These are phyloP conservation scores for Drosophila obscura DNA, from an alignment of 1,140 invertebrate species.

Conservation along the genomic window DNA sequence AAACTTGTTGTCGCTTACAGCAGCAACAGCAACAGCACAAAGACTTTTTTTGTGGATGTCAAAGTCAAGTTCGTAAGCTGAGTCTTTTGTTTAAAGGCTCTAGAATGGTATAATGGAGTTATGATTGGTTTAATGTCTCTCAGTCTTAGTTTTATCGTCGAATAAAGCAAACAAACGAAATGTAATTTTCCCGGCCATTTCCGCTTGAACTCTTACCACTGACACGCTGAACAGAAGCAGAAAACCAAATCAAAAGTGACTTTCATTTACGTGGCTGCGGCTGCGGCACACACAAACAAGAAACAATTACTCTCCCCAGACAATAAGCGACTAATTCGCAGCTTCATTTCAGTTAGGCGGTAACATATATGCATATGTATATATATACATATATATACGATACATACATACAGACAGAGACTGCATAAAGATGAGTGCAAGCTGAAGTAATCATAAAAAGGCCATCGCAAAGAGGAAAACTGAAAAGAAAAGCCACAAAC, in stretches of 20 bases:
- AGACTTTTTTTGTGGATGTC: slow-evolving; percentile 44
- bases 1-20: slow-evolving; percentile 67
- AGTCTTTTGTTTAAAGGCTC: slow-evolving; percentile 62
- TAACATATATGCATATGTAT: slow-evolving; percentile 10
- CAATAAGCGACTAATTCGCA: slow-evolving; percentile 80
- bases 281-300: slow-evolving; percentile 54
- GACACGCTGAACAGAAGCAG: slow-evolving; percentile 44
- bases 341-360: slow-evolving; percentile 44
- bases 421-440: slow-evolving; percentile 53
- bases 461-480: slow-evolving; percentile 73
- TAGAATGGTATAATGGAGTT: slow-evolving; percentile 40
- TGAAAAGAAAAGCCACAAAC: slow-evolving; percentile 53
- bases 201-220: slow-evolving; percentile 63
- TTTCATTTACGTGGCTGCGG: slow-evolving; percentile 65
- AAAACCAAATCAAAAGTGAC: slow-evolving; percentile 71
- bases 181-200: slow-evolving; percentile 60
- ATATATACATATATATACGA: slow-evolving; percentile 16
- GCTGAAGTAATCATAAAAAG: slow-evolving; percentile 72
- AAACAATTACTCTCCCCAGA: slow-evolving; percentile 72
- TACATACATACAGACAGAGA: slow-evolving; percentile 10
- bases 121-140: slow-evolving; percentile 29
- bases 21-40: slow-evolving; percentile 21
- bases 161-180: slow-evolving; percentile 30
- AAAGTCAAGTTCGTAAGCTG: slow-evolving; percentile 73
- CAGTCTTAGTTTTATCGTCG: slow-evolving; percentile 23